Conservation (phyloP, 1,140 invertebrate species). For the Formica exsecta region DNA sequence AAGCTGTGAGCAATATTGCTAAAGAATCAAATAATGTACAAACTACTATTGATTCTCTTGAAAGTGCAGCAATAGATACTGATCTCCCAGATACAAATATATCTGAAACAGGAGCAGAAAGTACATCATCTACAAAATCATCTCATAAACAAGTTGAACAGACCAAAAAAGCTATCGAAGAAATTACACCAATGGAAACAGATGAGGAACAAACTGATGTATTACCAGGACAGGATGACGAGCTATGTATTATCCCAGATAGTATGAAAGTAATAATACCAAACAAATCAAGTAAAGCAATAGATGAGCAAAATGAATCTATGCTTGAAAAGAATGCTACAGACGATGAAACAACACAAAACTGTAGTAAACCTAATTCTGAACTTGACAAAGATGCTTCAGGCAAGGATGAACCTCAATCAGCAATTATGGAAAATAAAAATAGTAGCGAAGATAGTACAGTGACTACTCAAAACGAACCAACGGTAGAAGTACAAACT, state of each 20-base stretch:
- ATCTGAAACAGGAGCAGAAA: constrained; percentile 14
- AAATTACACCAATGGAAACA: constrained; percentile 65
- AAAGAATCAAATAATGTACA: constrained; percentile 4
- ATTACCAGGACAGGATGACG: constrained; percentile 84
- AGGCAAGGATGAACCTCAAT: neutral
- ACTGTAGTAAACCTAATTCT: constrained; percentile 52
- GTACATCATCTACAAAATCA: constrained; percentile 35
- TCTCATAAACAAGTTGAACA: constrained; percentile 52
- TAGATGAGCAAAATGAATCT: constrained; percentile 49
- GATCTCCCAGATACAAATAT: neutral
- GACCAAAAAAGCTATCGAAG: constrained; percentile 58
- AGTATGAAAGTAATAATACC: constrained; percentile 82
- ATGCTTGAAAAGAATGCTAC: constrained; percentile 18
- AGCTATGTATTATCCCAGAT: constrained; percentile 85
- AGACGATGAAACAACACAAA: constrained; percentile 25
- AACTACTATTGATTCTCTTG: constrained; percentile 14
- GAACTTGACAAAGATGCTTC: constrained; percentile 8
- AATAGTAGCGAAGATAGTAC: neutral
- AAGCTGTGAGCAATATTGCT: constrained; percentile 16
- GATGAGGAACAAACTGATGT: constrained; percentile 78
- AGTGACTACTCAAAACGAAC: neutral
- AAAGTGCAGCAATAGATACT: neutral
- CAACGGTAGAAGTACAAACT: constrained; percentile 29
- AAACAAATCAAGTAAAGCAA: constrained; percentile 55
- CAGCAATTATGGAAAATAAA: constrained; percentile 16